Evolutionary conservation across 2,888 invertebrate genomes (phyloP), one percentile per base, ranked within the genome.

Genomic region (Eupelmus urozonus): DNA sequence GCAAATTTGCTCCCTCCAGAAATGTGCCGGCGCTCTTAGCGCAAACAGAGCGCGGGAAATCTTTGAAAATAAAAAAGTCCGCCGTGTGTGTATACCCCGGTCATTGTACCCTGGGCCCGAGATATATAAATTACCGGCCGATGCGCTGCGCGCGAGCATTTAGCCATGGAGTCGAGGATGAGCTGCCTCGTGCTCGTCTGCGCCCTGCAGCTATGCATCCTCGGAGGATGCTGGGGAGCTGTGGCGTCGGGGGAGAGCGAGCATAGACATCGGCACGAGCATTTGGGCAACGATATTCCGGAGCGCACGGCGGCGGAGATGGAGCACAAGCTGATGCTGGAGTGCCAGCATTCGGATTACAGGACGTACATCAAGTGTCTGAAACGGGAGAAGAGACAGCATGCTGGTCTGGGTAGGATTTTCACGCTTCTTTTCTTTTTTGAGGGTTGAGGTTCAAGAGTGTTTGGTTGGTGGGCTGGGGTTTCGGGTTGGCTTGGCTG

Each of bases 301-400:
- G 42, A 40, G 11, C 51, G 42, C 0, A 40, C 51, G 20, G 3
- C 45, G n/a, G 20, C 49, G 9, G 76, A 76, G 3, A 34, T 5
- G 13, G 79, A 79, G 23, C 73, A 69, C 40, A 70, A 62, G 27
- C 55, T 76, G 13, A 9, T 77, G 55, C 45, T 67, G 74, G 70
- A 78, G 51, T 78, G 77, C 45, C 74, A 87, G 40, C 81, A 88
- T 78, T 73, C 85, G 16, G 87, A 89, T 75, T 89, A 89, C 80
- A 83, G 86, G 51, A 86, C 84, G 16, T 89, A 89, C 74, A 84
- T 89, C 34, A 86, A 85, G 78, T 89, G 89, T 55, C 81, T 89
- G 7, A 87, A 85, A 75, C 83, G 87, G 49, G 86, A 86, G 45
- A 88, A 87, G 77, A 83, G 89, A 66, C 88, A 88, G 40, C 85